Evolutionary conservation across 2,113 vertebrate genomes (phyloP).

Genomic region (Drymodes brunneopygia): DNA sequence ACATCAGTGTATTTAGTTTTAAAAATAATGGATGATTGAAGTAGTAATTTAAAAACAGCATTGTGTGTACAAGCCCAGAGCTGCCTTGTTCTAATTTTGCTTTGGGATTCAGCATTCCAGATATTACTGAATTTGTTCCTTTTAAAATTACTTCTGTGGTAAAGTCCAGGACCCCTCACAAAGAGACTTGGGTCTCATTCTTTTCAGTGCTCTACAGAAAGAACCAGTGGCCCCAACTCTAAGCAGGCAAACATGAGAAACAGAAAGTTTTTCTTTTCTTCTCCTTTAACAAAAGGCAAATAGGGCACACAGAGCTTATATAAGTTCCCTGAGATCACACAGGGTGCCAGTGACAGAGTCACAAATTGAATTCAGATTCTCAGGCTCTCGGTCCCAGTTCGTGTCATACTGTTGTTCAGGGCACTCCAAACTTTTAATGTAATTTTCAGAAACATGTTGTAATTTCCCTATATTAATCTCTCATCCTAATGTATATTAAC

Average conservation of each 20-base stretch:
- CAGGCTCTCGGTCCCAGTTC: neutral
- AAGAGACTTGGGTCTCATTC: neutral
- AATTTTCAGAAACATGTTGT: neutral
- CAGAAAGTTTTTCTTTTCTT: constrained; percentile 30
- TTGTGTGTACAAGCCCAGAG: neutral
- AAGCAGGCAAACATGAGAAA: constrained; percentile 35
- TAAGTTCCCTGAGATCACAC: constrained; percentile 24
- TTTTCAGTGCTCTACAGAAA: neutral
- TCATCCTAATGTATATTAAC: neutral
- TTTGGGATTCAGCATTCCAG: constrained; percentile 8
- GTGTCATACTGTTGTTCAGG: neutral
- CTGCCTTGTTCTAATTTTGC: constrained; percentile 41
- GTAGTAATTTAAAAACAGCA: constrained; percentile 16
- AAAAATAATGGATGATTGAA: constrained; percentile 25
- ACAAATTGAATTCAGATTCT: constrained; percentile 36
- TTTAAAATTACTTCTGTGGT: neutral
- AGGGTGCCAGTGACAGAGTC: neutral
- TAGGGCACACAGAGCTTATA: neutral
- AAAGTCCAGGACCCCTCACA: neutral
- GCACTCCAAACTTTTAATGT: neutral
- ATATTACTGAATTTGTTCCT: constrained; percentile 1
- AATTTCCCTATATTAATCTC: neutral
- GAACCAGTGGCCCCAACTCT: neutral
- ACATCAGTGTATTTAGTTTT: neutral
- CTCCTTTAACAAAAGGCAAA: constrained; percentile 34